Conservation (phyloP, 1,140 invertebrate genomes). For the Cydia splendana region DNA sequence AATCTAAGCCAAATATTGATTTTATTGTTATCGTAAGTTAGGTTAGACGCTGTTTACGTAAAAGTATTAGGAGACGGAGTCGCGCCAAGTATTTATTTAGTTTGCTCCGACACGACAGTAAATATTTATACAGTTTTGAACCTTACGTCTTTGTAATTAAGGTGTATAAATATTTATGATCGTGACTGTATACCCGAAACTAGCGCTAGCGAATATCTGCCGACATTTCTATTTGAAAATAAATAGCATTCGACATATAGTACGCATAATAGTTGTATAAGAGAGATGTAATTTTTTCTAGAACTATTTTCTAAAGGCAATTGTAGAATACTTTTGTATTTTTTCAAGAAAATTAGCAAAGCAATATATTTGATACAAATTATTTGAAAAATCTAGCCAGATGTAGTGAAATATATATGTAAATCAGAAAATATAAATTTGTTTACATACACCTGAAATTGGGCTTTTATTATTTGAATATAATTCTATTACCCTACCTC, state of each 20-base stretch:
- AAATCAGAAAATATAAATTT: conserved; percentile 75
- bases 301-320: conserved; percentile 68
- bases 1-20: conserved; percentile 79
- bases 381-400: conserved; percentile 58
- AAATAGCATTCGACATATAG: conserved; percentile 56
- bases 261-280: conserved; percentile 71
- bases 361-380: conserved; percentile 77
- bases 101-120: not conserved
- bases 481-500: not conserved
- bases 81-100: conserved; percentile 72
- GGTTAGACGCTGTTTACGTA: conserved; percentile 65
- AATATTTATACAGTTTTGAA: not conserved
- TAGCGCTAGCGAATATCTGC: conserved; percentile 26
- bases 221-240: conserved; percentile 44
- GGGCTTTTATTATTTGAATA: conserved; percentile 55
- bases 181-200: conserved; percentile 1
- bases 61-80: conserved; percentile 73
- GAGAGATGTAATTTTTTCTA: conserved; percentile 75
- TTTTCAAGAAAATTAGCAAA: conserved; percentile 71
- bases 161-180: conserved; percentile 10
- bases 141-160: not conserved
- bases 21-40: conserved; percentile 71
- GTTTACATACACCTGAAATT: conserved; percentile 70
- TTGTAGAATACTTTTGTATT: conserved; percentile 77
- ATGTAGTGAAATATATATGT: conserved; percentile 73